Conservation (phyloP, 2,113 vertebrate genomes). For the Vidua macroura region DNA sequence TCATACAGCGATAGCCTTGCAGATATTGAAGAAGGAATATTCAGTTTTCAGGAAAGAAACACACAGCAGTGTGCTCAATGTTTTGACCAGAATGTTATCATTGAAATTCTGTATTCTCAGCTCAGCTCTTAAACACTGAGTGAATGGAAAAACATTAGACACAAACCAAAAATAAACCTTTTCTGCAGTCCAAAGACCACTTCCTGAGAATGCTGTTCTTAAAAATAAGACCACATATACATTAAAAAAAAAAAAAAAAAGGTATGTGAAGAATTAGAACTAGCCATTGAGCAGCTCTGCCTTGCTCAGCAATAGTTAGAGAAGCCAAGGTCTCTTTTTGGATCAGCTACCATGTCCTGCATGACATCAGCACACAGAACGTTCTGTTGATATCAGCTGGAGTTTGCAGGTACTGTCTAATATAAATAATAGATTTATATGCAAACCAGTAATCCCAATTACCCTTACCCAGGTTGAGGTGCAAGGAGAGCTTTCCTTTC, state of each 20-base stretch:
- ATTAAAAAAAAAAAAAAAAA: not conserved
- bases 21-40: not conserved
- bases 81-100: not conserved
- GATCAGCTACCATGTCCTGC: not conserved
- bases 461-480: conserved; percentile 88
- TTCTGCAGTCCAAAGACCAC: not conserved
- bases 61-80: not conserved
- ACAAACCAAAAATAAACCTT: not conserved
- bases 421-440: not conserved
- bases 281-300: not conserved
- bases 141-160: not conserved
- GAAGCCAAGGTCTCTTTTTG: not conserved
- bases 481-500: conserved; percentile 85
- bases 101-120: not conserved
- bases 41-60: not conserved
- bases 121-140: not conserved
- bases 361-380: not conserved
- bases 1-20: not conserved
- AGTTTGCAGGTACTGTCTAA: not conserved
- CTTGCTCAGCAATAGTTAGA: not conserved
- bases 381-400: not conserved
- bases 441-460: not conserved
- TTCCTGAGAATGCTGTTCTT: not conserved
- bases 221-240: not conserved
- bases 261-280: not conserved